Base-by-base conservation (phyloP, 2,113 vertebrate genomes). In the Rhea pennata region DNA sequence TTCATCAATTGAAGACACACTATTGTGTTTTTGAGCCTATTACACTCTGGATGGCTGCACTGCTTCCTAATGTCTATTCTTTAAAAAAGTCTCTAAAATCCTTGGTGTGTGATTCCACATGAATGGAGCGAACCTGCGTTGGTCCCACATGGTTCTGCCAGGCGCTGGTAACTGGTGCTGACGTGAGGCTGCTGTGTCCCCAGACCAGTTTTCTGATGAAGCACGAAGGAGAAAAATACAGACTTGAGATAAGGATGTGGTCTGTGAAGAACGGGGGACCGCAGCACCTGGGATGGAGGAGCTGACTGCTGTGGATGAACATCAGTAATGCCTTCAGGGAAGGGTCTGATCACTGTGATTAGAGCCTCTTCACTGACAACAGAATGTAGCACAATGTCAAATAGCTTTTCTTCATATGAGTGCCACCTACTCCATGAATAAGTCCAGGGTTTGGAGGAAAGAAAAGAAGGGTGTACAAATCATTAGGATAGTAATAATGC, bases 291-390 rank as follows among this genome's bases (percentile, higher is more conserved):
- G 58, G 62, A 62, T 8, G 58, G 39, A 26, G 46, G 51, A 50
- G 31, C 10, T n/a, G 61, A 23, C 0, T 33, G n/a, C 11, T 22
- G 9, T 19, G 26, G 69, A 48, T 48, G 46, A 17, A 48, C 17
- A 19, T 48, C 46, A 48, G 46, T 19, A 48, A 48, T 19, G 19
- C 58, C 9, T n/a, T 40, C 23, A 31, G 20, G 46, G 27, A 72
- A 58, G 10, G 40, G 23, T 15, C 72, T 54, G 48, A 51, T 26
- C 16, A 31, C 17, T 1, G 1, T 13, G 33, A 77, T 11, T 2
- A 69, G 33, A 1, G 0, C 4, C 3, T 24, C 29, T n/a, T 59
- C 48, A 24, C n/a, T 13, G 40, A 5, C 3, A 15, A 26, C 19
- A 24, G 0, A 1, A 21, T 12, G 42, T 12, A 64, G 40, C 65